Conservation (phyloP, 1,140 invertebrate species). For the Eumeta japonica region DNA sequence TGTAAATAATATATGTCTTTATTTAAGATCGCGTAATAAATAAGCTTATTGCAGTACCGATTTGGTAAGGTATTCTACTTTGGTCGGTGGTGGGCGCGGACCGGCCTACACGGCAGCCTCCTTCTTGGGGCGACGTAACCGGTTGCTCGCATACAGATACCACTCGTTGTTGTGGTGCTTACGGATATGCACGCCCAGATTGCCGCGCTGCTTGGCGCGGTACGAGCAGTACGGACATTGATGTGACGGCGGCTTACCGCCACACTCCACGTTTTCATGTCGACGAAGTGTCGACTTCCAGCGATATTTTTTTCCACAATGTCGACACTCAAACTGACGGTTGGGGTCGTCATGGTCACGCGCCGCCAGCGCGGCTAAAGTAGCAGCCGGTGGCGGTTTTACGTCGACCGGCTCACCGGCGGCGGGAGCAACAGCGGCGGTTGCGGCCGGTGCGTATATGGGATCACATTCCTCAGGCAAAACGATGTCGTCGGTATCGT, state of each 20-base stretch:
- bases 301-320: slow-evolving; percentile 77
- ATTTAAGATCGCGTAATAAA: slow-evolving; percentile 43
- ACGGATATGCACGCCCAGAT: slow-evolving; percentile 76
- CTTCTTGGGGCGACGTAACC: slow-evolving; percentile 49
- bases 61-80: slow-evolving; percentile 53
- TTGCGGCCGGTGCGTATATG: slow-evolving; percentile 18
- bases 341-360: slow-evolving; percentile 59
- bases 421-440: slow-evolving; percentile 2
- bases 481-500: slow-evolving; percentile 54
- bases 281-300: slow-evolving; percentile 80
- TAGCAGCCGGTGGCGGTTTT: slow-evolving; percentile 54
- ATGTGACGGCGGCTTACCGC: slow-evolving; percentile 79
- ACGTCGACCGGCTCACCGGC: slow-evolving; percentile 25
- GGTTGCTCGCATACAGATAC: slow-evolving; percentile 50
- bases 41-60: slow-evolving; percentile 50
- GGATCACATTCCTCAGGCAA: slow-evolving; percentile 42
- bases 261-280: slow-evolving; percentile 83
- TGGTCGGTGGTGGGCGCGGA: slow-evolving; percentile 21
- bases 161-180: slow-evolving; percentile 67
- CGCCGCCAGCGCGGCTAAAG: slow-evolving; percentile 12
- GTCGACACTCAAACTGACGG: slow-evolving; percentile 71
- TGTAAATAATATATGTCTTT: slow-evolving; percentile 43
- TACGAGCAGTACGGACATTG: slow-evolving; percentile 80
- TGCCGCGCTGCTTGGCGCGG: slow-evolving; percentile 75
- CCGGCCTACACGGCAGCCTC: slow-evolving; percentile 24